phyloP scores from a whole-genome alignment of 1,140 invertebrate genomes.

The Bombus sylvicola region DNA sequence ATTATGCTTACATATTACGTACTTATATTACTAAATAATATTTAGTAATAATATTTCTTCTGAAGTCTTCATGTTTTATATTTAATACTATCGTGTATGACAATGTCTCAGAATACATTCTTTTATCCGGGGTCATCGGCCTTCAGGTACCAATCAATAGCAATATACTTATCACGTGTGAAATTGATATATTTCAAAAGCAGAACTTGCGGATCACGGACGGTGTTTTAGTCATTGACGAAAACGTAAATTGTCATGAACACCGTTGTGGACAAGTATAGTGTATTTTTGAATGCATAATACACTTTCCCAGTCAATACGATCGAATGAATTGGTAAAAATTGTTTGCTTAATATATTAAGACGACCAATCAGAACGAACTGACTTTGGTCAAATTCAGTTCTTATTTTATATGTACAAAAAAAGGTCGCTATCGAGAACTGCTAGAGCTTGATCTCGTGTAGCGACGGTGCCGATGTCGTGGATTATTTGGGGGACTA shows the following conservation, averaged over 20 bases:
- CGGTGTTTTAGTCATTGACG: not conserved
- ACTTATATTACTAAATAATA: slow-evolving; percentile 17
- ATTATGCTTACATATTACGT: not conserved
- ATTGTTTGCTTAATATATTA: slow-evolving; percentile 47
- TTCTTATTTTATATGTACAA: slow-evolving; percentile 61
- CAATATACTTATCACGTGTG: slow-evolving; percentile 55
- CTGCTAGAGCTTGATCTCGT: slow-evolving; percentile 91
- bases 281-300: slow-evolving; percentile 32
- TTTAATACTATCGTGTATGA: slow-evolving; percentile 17
- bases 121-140: not conserved
- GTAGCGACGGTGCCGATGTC: slow-evolving; percentile 88
- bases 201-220: slow-evolving; percentile 25
- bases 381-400: slow-evolving; percentile 39
- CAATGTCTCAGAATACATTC: slow-evolving; percentile 12
- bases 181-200: slow-evolving; percentile 65
- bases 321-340: slow-evolving; percentile 44
- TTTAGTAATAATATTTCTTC: slow-evolving; percentile 40
- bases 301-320: slow-evolving; percentile 46
- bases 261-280: slow-evolving; percentile 22
- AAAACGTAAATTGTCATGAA: slow-evolving; percentile 19
- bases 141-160: slow-evolving; percentile 55
- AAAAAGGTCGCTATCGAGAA: slow-evolving; percentile 85
- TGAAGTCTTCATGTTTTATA: slow-evolving; percentile 38
- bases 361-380: slow-evolving; percentile 29
- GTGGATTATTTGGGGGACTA: slow-evolving; percentile 84